phyloP scores from a whole-genome alignment of 1,140 invertebrate genomes.

The Drosophila athabasca region DNA sequence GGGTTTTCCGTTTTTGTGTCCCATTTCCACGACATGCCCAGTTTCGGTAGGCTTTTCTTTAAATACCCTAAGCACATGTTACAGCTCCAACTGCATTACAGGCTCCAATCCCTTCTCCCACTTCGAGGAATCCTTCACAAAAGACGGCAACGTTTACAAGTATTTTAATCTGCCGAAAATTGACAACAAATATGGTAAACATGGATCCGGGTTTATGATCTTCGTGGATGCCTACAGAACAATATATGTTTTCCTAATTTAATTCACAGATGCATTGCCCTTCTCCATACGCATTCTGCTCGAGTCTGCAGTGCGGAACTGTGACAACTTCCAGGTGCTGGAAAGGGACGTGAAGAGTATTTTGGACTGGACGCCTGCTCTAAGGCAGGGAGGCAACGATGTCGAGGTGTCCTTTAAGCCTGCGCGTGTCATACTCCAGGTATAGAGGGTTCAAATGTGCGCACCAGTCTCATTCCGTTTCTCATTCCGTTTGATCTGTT shows the following conservation, averaged over 20 bases:
- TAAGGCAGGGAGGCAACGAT: constrained; percentile 85
- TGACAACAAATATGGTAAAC: constrained; percentile 91
- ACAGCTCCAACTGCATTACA: constrained; percentile 61
- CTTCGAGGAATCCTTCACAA: constrained; percentile 87
- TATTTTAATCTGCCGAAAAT: constrained; percentile 90
- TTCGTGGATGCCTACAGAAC: no score
- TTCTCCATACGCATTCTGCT: constrained; percentile 96
- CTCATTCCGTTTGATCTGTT: background rate
- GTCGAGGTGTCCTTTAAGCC: constrained; percentile 98
- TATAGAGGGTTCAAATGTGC: constrained; percentile 51
- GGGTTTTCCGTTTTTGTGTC: background rate
- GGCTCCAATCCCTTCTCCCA: constrained; percentile 88
- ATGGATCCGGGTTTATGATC: no score
- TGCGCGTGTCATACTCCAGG: constrained; percentile 97
- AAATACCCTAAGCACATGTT: background rate
- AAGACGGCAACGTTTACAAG: constrained; percentile 88
- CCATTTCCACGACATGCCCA: constrained; percentile 27
- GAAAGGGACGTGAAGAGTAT: constrained; percentile 95
- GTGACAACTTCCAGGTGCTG: constrained; percentile 96
- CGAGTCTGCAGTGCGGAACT: constrained; percentile 97
- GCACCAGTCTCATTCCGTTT: background rate
- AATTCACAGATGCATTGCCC: constrained; percentile 88
- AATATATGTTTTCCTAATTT: background rate
- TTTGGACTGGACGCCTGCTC: constrained; percentile 94
- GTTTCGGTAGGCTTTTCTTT: constrained; percentile 21